Percentiles rank a stretch among this genome's conserved stretches.
phyloP scores from a whole-genome alignment of 2,113 vertebrate genomes.

The Coptodon rendalli region DNA sequence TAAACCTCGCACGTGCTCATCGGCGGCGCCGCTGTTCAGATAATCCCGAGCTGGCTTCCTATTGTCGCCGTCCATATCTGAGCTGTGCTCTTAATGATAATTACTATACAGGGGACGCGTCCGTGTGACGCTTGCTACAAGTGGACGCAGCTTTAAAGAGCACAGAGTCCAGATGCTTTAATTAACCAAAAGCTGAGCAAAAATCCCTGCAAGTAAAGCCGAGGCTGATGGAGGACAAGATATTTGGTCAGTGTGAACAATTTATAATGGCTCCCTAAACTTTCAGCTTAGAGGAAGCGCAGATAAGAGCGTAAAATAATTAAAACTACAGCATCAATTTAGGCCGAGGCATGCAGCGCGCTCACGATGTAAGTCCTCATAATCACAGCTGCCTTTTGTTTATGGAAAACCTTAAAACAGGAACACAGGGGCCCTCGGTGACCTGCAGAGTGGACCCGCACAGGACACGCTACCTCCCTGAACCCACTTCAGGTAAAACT shows the following conservation, averaged over 20 bases:
- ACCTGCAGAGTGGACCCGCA: not conserved
- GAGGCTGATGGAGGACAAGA: constrained; percentile 14
- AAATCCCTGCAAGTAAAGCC: not conserved
- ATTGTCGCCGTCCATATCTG: not conserved
- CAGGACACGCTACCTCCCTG: rapidly evolving
- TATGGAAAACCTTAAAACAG: not conserved
- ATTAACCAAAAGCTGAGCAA: not conserved
- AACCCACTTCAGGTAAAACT: too few relatives aligned
- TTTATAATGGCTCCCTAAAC: not conserved
- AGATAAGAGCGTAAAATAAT: constrained; percentile 15
- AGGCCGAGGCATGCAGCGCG: not conserved
- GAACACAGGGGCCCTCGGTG: not conserved
- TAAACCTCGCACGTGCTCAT: not conserved
- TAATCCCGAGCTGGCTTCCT: not conserved
- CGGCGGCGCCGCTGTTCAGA: not conserved
- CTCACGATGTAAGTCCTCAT: not conserved
- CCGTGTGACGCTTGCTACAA: not conserved
- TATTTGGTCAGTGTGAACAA: constrained; percentile 9
- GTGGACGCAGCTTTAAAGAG: not conserved
- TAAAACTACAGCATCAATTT: constrained; percentile 20
- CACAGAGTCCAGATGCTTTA: not conserved
- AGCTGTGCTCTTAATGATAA: not conserved
- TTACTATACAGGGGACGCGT: not conserved
- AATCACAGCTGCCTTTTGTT: not conserved
- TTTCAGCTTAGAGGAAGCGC: not conserved